phyloP scores from a whole-genome alignment of 2,113 vertebrate species.

The Ammospiza nelsoni region DNA sequence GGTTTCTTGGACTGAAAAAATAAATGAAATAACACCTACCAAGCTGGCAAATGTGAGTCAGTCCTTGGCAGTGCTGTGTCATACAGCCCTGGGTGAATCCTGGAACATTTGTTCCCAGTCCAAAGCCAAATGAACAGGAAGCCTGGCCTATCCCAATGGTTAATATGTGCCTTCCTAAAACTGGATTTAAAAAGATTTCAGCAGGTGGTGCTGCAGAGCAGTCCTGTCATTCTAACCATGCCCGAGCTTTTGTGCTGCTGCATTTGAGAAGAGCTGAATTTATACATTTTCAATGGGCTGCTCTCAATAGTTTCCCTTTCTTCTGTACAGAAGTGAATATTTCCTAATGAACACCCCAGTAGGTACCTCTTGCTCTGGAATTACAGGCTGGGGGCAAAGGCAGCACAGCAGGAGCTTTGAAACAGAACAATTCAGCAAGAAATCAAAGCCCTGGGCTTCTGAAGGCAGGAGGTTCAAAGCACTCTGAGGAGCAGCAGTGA shows the following conservation, averaged over 20 bases:
- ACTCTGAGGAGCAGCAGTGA: neutral
- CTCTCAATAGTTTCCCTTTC: neutral
- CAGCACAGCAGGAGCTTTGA: neutral
- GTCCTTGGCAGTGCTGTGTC: neutral
- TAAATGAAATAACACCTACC: neutral
- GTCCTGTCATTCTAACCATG: neutral
- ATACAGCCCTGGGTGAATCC: neutral
- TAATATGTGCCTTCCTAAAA: neutral
- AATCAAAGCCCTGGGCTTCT: neutral
- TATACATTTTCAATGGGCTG: neutral
- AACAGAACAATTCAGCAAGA: neutral
- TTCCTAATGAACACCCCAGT: neutral
- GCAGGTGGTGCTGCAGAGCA: slow-evolving; percentile 46
- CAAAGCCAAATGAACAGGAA: neutral
- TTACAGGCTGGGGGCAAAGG: neutral
- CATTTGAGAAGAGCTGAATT: neutral
- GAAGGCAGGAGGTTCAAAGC: neutral
- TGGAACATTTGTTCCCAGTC: neutral
- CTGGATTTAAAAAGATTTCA: neutral
- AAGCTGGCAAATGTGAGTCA: neutral
- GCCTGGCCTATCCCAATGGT: neutral
- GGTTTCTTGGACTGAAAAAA: neutral
- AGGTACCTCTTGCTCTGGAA: neutral
- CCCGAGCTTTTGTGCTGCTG: neutral
- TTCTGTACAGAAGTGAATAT: neutral